These are phyloP conservation scores for Seladonia tumulorum DNA, from an alignment of 2,888 invertebrate species.

Conservation along the genomic window DNA sequence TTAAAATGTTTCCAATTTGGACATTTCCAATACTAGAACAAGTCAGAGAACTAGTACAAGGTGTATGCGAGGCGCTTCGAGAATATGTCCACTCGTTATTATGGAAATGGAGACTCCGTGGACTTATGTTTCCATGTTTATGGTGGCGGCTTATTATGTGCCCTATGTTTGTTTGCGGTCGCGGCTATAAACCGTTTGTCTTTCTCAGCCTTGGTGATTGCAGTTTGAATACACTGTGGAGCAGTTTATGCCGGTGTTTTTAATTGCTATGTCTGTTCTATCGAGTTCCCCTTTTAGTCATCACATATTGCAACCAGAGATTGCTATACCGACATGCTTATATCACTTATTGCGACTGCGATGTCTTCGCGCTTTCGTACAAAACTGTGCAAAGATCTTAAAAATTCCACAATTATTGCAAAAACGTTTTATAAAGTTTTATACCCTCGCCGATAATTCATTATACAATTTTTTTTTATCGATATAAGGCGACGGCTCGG, in stretches of 20 bases:
- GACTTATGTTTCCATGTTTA: neutral
- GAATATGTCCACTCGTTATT: neutral
- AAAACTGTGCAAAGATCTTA: neutral
- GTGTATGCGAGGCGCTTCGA: neutral
- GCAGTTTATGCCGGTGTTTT: neutral
- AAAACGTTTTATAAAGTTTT: too few species aligned
- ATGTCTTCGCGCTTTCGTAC: neutral
- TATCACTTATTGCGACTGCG: neutral
- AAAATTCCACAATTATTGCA: neutral
- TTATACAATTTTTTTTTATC: too few species aligned
- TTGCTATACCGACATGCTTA: neutral
- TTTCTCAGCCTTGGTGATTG: neutral
- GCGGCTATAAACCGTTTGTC: conserved; percentile 1
- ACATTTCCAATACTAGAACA: neutral
- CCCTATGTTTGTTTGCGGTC: neutral
- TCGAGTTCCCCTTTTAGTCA: neutral
- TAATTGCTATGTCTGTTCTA: conserved; percentile 2
- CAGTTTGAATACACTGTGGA: neutral
- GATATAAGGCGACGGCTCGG: too few species aligned
- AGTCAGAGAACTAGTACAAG: neutral
- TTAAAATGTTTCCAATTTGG: neutral
- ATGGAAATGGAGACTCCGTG: neutral
- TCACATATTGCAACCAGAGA: neutral
- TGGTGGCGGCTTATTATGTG: neutral
- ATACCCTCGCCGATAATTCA: too few species aligned